Evolutionary conservation across 2,888 invertebrate species (phyloP), one percentile per base, ranked within the genome.

Genomic region (Apomyelois bistriatella): DNA sequence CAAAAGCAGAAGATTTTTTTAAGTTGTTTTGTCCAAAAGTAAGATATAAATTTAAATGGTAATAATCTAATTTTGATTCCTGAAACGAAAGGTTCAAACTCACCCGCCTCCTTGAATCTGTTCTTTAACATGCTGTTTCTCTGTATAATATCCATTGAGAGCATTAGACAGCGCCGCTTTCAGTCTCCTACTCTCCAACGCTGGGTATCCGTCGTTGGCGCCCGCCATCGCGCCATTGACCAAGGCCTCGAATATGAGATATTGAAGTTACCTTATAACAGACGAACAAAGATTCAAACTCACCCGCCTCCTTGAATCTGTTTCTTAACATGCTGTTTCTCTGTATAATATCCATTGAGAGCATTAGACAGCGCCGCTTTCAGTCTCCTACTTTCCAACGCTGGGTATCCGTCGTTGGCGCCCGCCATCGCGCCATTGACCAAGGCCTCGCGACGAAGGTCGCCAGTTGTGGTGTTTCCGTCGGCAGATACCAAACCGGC

Each of bases 111-210:
- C 94, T 74, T 97, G 97, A 37, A 98, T 94, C 72, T 95, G 96
- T 72, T 97, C 97, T 83, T 99, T 99, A 65, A 97, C 96, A 82
- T 99, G 99, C 66, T 96, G 96, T 78, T 97, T 97, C 30, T 95
- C 95, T 40, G 95, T 95, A 76, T 99, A 99, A 79, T 97, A 99
- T 54, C 93, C 92, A 54, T 95, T 94, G 36, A 99, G 88, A 57
- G 96, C 93, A 7, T 91, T 82, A 0, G 94, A 90, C 64, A 96
- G 95, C 64, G 95, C 95, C 12, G 95, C 95, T 58, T 94, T 94
- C 15, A 99, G 89, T 60, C 95, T 94, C 54, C 94, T 92, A 0
- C 93, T 90, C 87, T 99, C 98, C 51, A 94, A 84, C 85, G 93
- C 93, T 1, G 97, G 94, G 70, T 97, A 97, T 5, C 94, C 94